A percentile compares a stretch with the other conserved stretches of the same genome.
Evolutionary conservation across 1,140 invertebrate genomes (phyloP).

Genomic region (Mycetomoellerius zeteki): DNA sequence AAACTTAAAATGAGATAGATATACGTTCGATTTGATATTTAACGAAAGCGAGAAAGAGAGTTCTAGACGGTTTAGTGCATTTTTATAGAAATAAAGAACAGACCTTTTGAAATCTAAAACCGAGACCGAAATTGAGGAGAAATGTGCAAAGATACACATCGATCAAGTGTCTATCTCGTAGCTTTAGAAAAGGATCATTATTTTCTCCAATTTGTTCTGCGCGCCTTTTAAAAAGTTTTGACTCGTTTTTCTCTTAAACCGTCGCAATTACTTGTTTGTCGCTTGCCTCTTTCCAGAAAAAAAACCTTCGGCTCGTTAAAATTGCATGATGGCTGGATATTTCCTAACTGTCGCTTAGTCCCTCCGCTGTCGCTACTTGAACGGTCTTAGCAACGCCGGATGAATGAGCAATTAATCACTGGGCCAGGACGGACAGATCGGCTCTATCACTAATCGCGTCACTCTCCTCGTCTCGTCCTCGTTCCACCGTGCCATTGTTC

Average conservation of each 20-base stretch:
- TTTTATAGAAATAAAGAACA: too few species aligned
- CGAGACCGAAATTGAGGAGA: not conserved
- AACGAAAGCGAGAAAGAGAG: too few species aligned
- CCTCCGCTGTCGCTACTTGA: not conserved
- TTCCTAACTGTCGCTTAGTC: not conserved
- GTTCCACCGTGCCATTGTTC: slow-evolving; percentile 41
- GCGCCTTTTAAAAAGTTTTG: not conserved
- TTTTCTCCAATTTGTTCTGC: too few species aligned
- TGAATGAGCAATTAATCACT: slow-evolving; percentile 11
- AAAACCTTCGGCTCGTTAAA: slow-evolving; percentile 11
- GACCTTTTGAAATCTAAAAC: not conserved
- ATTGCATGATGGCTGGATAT: not conserved
- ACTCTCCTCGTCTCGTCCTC: not conserved
- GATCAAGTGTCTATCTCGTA: not conserved
- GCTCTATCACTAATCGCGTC: slow-evolving; percentile 45
- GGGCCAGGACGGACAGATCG: not conserved
- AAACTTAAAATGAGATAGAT: too few species aligned
- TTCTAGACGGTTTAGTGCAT: too few species aligned
- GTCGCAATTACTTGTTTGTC: not conserved
- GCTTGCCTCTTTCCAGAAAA: not conserved
- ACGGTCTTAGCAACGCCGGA: not conserved
- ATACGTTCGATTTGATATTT: too few species aligned
- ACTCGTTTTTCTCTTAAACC: not conserved
- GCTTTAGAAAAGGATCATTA: not conserved
- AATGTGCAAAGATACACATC: not conserved